Conservation (phyloP, 2,888 invertebrate species). For the Melanostoma mellinum region DNA sequence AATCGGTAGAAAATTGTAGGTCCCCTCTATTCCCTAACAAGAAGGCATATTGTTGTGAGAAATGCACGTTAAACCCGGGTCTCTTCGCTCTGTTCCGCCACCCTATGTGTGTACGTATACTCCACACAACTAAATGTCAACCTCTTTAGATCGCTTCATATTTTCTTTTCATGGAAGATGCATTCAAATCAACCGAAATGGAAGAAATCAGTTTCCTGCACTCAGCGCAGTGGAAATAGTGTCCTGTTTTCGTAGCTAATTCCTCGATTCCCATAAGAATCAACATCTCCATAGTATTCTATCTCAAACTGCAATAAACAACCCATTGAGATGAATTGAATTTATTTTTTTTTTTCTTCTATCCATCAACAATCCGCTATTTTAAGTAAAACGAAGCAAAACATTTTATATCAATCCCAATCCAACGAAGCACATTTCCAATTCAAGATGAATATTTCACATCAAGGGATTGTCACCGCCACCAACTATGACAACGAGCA, state of each 20-base stretch:
- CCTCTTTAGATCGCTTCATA: too few species aligned
- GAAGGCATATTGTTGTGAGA: too few species aligned
- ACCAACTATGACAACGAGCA: not conserved
- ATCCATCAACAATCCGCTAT: constrained; percentile 5
- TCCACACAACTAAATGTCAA: too few species aligned
- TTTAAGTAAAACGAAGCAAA: constrained; percentile 22
- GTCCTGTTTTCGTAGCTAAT: not conserved
- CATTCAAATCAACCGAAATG: too few species aligned
- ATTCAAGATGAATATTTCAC: constrained; percentile 35
- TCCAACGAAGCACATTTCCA: constrained; percentile 25
- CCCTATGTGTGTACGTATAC: too few species aligned
- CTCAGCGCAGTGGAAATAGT: too few species aligned
- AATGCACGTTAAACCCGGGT: too few species aligned
- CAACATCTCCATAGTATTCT: not conserved
- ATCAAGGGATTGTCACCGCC: constrained; percentile 49
- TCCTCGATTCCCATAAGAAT: not conserved
- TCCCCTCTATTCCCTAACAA: too few species aligned
- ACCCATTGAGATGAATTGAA: not conserved
- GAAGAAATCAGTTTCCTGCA: too few species aligned
- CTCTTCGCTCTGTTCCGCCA: too few species aligned
- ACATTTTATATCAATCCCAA: constrained; percentile 16
- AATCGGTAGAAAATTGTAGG: too few species aligned
- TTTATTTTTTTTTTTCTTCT: constrained; percentile 17
- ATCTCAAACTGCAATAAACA: constrained; percentile 4
- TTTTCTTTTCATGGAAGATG: too few species aligned